These are phyloP conservation scores for Loriculus beryllinus DNA, from an alignment of 2,797 vertebrate genomes.

Conservation along the genomic window DNA sequence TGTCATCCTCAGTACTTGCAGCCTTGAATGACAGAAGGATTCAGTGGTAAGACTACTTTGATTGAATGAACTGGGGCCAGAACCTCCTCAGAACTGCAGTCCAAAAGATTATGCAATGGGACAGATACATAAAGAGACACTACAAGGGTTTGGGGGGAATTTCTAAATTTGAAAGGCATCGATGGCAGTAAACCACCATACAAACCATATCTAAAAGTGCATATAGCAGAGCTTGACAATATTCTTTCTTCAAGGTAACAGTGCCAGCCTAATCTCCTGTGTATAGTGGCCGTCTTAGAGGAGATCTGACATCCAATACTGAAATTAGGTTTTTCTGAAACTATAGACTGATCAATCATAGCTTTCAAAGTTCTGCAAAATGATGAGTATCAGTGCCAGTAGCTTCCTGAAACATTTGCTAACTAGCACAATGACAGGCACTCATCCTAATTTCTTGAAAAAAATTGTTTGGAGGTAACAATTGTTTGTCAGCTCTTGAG, in stretches of 20 bases:
- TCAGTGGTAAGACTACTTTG: neutral
- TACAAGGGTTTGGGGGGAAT: neutral
- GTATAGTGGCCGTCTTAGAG: neutral
- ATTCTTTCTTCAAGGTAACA: neutral
- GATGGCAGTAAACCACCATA: neutral
- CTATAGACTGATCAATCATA: accelerated
- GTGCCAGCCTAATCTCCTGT: neutral
- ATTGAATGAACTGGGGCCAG: neutral
- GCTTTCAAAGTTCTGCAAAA: neutral
- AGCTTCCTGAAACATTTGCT: neutral
- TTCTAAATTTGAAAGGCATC: neutral
- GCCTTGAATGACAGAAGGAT: neutral
- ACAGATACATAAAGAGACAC: neutral
- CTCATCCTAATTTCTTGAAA: neutral
- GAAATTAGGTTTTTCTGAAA: neutral
- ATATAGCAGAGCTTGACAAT: neutral
- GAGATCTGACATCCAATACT: neutral
- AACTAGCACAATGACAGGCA: neutral
- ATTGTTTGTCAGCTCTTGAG: neutral
- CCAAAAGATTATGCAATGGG: neutral
- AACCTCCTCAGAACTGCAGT: neutral
- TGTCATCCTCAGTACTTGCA: neutral
- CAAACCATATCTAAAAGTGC: neutral
- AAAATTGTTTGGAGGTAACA: neutral
- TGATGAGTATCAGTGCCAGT: neutral